A percentile compares a stretch with the other conserved stretches of the same genome.
Evolutionary conservation across 2,113 vertebrate species (phyloP).

Genomic region (Pseudois nayaur): DNA sequence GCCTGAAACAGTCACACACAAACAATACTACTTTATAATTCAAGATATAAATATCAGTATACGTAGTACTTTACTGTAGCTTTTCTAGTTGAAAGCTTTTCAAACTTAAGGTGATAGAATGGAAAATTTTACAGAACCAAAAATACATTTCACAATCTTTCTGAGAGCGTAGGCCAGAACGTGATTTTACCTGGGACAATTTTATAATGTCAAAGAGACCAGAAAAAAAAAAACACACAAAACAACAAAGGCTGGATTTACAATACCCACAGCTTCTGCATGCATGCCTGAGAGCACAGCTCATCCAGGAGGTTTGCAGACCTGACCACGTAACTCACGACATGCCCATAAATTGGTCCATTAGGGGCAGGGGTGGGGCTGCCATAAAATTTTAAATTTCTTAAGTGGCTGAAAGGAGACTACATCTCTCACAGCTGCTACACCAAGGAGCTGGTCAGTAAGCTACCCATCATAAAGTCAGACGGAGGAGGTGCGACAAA

Average conservation of each 20-base stretch:
- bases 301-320: neutral
- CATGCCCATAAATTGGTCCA: neutral
- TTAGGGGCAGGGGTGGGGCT: neutral
- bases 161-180: neutral
- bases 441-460: accelerated
- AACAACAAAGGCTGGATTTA: neutral
- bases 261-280: neutral
- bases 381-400: neutral
- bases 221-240: too few relatives aligned
- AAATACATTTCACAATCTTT: slow-evolving; percentile 26
- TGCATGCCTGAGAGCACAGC: neutral
- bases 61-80: neutral
- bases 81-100: neutral
- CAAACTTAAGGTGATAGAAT: slow-evolving; percentile 19
- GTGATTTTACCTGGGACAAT: neutral
- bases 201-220: neutral
- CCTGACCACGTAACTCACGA: neutral
- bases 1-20: neutral
- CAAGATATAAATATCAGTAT: neutral
- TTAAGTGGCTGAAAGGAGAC: neutral
- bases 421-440: neutral
- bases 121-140: slow-evolving; percentile 23
- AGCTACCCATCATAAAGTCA: neutral
- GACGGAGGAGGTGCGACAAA: neutral
- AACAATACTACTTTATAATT: neutral